Conservation (phyloP, 2,113 vertebrate genomes). For the Mormyrus iriodes region DNA sequence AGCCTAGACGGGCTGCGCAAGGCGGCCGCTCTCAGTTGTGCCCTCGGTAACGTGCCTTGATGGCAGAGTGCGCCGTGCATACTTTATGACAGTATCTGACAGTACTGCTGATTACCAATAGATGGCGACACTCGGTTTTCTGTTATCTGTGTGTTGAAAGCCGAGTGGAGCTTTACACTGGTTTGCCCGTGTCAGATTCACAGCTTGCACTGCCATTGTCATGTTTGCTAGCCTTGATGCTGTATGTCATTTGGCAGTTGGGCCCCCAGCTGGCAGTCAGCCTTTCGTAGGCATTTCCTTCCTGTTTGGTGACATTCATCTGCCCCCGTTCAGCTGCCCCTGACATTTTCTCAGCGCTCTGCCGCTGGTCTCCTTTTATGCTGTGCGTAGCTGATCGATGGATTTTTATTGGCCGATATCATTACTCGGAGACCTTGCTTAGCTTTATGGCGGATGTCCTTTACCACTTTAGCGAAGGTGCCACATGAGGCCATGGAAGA, state of each 20-base stretch:
- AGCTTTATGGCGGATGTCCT: background rate
- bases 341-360: background rate
- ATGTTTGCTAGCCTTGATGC: background rate
- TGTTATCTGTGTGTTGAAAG: background rate
- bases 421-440: background rate
- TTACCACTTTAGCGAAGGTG: background rate
- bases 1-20: conserved; percentile 88
- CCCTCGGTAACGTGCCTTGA: conserved; percentile 65
- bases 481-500: background rate
- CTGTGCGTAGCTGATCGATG: background rate
- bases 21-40: conserved; percentile 87
- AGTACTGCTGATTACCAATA: background rate
- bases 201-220: background rate
- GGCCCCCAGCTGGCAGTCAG: background rate
- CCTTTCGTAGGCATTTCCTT: background rate
- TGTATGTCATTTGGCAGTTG: background rate
- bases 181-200: background rate
- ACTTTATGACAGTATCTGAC: background rate
- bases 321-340: background rate
- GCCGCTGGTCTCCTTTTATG: background rate
- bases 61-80: background rate
- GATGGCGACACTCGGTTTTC: background rate
- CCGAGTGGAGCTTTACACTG: background rate
- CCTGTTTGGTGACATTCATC: background rate
- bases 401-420: background rate